Evolutionary conservation across 2,113 vertebrate genomes (phyloP), one percentile per base, ranked within the genome.

Genomic region (Zingel zingel): DNA sequence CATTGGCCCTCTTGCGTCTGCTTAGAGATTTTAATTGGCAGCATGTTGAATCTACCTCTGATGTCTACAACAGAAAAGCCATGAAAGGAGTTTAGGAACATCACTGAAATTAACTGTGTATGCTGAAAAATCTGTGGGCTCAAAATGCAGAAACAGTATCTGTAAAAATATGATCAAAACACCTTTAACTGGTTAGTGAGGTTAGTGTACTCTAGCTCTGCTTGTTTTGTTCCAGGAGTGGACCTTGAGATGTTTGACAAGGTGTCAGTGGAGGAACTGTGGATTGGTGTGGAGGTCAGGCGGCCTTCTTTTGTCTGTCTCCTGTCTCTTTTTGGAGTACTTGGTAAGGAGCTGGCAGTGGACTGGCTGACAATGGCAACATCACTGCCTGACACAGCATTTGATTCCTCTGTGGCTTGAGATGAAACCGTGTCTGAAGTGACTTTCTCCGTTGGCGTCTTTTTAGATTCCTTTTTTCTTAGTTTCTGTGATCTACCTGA

Each of bases 261-360:
- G 5, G 19, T 14, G 11, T 47, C 47, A 27, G 47, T 25, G 53
- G 72, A 63, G 15, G 83, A 79, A 3, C 19, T 47, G 10, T 1
- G 45, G 2, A 91, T 73, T 15, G 92, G 92, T 5, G 93, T 92
- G 56, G 92, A 93, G 21, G 82, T 89, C 36, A 72, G 43, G 6
- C 2, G 11, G 61, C 47, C 2, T 33, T 57, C 57, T 54, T 21
- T 16, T 48, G 33, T 39, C 21, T 4, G 27, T 77, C 25, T 6
- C 15, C 39, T 72, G 7, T 36, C 0, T 61, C 87, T 86, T 79
- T 72, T 86, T 27, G 87, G 90, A 19, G 93, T 85, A 5, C 18
- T 53, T 27, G 33, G 12, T 27, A 36, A 51, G 3, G 39, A 51
- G 47, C 18, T 62, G 0, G 1, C 14, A 21, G 30, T 0, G 6